phyloP scores from a whole-genome alignment of 2,113 vertebrate genomes.

The Engraulis encrasicolus region DNA sequence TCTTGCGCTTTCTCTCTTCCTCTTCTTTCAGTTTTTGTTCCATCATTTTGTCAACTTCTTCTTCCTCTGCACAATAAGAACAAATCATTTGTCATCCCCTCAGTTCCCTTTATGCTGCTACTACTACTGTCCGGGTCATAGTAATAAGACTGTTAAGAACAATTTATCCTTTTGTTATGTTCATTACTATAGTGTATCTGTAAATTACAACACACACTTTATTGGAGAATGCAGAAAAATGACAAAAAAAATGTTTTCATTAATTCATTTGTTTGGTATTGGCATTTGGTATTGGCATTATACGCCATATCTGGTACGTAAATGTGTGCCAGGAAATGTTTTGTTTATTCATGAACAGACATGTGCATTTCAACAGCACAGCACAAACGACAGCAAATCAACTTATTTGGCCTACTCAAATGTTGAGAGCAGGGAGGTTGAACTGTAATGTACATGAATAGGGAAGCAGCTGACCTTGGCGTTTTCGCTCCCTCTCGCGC shows the following conservation, averaged over 20 bases:
- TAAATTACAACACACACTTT: too few relatives aligned
- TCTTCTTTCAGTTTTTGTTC: slow-evolving; percentile 94
- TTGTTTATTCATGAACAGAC: too few relatives aligned
- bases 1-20: slow-evolving; percentile 88
- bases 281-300: too few relatives aligned
- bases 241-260: too few relatives aligned
- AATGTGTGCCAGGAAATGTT: too few relatives aligned
- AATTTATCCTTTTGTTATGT: too few relatives aligned
- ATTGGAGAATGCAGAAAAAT: too few relatives aligned
- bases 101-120: not conserved
- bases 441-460: not conserved
- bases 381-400: not conserved
- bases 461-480: slow-evolving; percentile 76
- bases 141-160: not conserved
- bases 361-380: not conserved
- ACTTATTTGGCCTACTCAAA: too few relatives aligned
- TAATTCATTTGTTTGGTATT: too few relatives aligned
- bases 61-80: slow-evolving; percentile 79
- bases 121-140: not conserved
- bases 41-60: slow-evolving; percentile 97
- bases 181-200: too few relatives aligned
- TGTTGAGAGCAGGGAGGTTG: too few relatives aligned
- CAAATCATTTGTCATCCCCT: not conserved
- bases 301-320: too few relatives aligned
- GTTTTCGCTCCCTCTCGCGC: slow-evolving; percentile 90